Percentiles rank a stretch among this genome's conserved stretches.
Conservation (phyloP, 2,113 vertebrate genomes). For the Pygoscelis antarcticus region DNA sequence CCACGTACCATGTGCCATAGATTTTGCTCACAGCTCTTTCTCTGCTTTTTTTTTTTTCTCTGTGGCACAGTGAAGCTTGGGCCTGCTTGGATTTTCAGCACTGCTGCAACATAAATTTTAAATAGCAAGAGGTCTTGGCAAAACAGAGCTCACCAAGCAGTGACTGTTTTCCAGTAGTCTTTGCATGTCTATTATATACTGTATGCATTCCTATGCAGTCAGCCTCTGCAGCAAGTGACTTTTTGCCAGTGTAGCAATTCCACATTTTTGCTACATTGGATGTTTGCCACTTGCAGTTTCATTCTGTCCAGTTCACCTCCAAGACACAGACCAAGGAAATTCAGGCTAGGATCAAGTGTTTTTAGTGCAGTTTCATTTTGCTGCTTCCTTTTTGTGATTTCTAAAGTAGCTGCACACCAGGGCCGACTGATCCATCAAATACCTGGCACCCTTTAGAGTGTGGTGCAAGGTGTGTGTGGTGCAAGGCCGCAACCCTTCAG, state of each 20-base stretch:
- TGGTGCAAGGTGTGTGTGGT: too few relatives aligned
- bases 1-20: not conserved
- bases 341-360: not conserved
- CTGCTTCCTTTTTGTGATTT: not conserved
- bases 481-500: not conserved
- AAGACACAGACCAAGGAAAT: not conserved
- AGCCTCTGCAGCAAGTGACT: not conserved
- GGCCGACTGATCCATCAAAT: not conserved
- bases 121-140: not conserved
- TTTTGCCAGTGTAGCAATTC: not conserved
- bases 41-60: not conserved
- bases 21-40: not conserved
- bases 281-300: not conserved
- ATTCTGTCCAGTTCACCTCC: not conserved
- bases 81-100: not conserved
- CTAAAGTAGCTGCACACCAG: not conserved
- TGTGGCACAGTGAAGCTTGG: not conserved
- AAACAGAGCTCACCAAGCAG: not conserved
- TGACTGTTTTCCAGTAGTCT: not conserved
- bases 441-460: not conserved
- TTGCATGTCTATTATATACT: not conserved
- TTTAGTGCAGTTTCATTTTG: not conserved
- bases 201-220: not conserved
- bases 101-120: not conserved
- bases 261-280: not conserved